Evolutionary conservation across 2,113 vertebrate species (phyloP), one percentile per base, ranked within the genome.

Genomic region (Phaethon lepturus): DNA sequence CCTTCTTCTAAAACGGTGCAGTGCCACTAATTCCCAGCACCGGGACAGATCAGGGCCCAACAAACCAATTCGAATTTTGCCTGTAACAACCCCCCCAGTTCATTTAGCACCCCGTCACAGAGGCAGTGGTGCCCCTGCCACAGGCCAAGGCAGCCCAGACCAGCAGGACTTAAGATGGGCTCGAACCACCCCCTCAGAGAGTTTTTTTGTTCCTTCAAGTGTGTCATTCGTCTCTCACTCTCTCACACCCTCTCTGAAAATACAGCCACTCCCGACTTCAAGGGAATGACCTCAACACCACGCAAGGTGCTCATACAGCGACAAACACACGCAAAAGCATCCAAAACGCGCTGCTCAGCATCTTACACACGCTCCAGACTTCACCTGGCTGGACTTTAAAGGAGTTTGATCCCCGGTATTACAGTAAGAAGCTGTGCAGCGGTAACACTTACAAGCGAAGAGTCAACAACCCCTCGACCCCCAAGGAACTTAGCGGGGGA

Each of bases 281-380:
- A 22, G 24, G 76, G 72, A 79, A 40, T 33, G 2, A 11, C 40
- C 33, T 2, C 38, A 45, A 13, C 73, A 2, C 55, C 0, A 2
- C 68, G 2, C 28, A 11, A 10, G 28, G 31, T 0, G 63, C 68
- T 17, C 64, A 6, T 2, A 29, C 42, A 13, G 47, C 0, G 12
- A 38, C 33, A 47, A 68, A 86, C 73, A 58, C 55, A 58, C 78
- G 47, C 58, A 28, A 31, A 50, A 24, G 7, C 44, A 20, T 0
- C 69, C 56, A 5, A 71, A 88, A 53, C 0, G 33, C 1, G 0
- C 33, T 5, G 59, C 84, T 92, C 73, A 31, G 74, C 45, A 18
- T 9, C 66, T 59, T 4, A 4, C 19, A n/a, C 0, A 1, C 0
- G 1, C 66, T 59, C 31, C 44, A 50, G 1, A 31, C 66, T 31